These are phyloP conservation scores for Gryon sp. DNA, from an alignment of 1,140 invertebrate genomes.

Conservation along the genomic window DNA sequence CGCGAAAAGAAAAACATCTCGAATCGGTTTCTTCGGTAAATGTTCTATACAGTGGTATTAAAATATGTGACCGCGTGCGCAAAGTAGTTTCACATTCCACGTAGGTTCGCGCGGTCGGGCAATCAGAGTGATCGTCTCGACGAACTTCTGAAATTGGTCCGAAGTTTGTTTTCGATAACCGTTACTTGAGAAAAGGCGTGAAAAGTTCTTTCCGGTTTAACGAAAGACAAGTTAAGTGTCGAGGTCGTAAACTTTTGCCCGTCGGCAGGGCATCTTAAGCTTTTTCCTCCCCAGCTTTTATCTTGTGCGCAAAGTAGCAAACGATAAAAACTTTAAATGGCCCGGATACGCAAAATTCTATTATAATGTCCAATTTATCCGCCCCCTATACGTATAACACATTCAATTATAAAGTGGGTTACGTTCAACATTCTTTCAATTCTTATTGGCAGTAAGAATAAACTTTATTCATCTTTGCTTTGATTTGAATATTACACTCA, in stretches of 20 bases:
- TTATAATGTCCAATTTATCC: constrained; percentile 51
- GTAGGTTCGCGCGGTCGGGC: constrained; percentile 14
- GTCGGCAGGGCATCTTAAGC: constrained; percentile 49
- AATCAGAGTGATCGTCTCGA: constrained; percentile 42
- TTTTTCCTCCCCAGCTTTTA: constrained; percentile 41
- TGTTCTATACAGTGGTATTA: constrained; percentile 13
- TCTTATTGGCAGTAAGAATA: no score
- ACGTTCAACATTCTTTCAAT: background rate
- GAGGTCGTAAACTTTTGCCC: constrained; percentile 59
- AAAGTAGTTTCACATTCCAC: constrained; percentile 44
- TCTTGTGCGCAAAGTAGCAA: constrained; percentile 30
- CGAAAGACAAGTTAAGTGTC: constrained; percentile 62
- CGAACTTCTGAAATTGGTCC: constrained; percentile 51
- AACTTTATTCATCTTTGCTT: no score
- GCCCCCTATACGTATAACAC: background rate
- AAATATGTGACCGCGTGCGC: constrained; percentile 29
- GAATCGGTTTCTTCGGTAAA: background rate
- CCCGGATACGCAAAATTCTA: constrained; percentile 58
- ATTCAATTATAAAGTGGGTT: constrained; percentile 34
- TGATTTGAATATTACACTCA: no score
- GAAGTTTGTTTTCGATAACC: constrained; percentile 59
- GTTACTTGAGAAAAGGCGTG: constrained; percentile 49
- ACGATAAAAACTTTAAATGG: constrained; percentile 58
- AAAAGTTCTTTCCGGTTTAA: constrained; percentile 63
- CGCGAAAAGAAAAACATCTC: constrained; percentile 8